Evolutionary conservation across 2,113 vertebrate genomes (phyloP), one percentile per base, ranked within the genome.

Genomic region (Rhinichthys klamathensis): DNA sequence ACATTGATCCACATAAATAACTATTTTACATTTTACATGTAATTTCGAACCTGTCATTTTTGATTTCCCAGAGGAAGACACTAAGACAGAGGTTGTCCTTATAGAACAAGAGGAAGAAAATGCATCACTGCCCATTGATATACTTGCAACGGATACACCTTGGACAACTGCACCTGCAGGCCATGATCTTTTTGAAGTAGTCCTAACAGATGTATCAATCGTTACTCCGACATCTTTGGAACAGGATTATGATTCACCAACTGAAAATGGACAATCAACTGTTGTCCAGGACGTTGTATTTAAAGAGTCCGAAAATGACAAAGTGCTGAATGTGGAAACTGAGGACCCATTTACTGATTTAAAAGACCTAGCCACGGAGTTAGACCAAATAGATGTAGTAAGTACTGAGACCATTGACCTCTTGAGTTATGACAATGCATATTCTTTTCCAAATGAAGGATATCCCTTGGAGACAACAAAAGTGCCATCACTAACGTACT

Each of bases 401-500:
- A 61, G 89, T 80, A 91, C 92, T 0, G 91, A 91, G 0, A 61
- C 79, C 0, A 87, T 88, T 2, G 89, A 93, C 0, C 89, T 91
- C 6, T 70, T 9, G 1, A 91, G 93, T 30, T 92, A 91, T 0
- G 93, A 93, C 51, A 95, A 93, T 0, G 93, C 90, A 0, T 90
- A 89, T 7, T 25, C 79, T 51, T 84, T 93, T 0, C 80, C 23
- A 32, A 88, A 18, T 0, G 90, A 86, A 72, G 80, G 56, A 0
- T 84, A 58, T 21, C 77, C 90, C 0, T 83, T 90, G 0, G 91
- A 87, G 27, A 86, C 88, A 82, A 95, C 96, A 0, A 89, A 91
- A 0, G 82, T 27, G 0, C 94, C 96, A 0, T 92, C 89, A 0
- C 35, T 94, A 25, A 94, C 91, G 58, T 96, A 96, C 30, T 58